phyloP scores from a whole-genome alignment of 2,797 vertebrate genomes.

The Pelobates cultripes region DNA sequence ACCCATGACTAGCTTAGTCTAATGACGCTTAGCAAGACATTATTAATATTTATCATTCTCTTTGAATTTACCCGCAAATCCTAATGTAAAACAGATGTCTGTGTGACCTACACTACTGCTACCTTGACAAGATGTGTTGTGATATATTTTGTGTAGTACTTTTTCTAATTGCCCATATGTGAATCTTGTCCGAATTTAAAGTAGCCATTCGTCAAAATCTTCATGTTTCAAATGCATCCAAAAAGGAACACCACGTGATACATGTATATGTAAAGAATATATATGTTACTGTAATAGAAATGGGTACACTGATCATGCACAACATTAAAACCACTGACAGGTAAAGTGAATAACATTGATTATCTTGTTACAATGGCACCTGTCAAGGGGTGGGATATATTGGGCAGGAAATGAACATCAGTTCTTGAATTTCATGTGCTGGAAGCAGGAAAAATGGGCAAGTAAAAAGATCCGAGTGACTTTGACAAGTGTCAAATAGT shows the following conservation, averaged over 20 bases:
- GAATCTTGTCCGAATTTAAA: neutral
- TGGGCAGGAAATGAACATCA: too few relatives aligned
- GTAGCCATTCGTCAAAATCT: constrained; percentile 20
- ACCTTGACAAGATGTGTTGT: constrained; percentile 7
- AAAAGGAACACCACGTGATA: neutral
- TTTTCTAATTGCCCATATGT: neutral
- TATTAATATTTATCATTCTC: constrained; percentile 3
- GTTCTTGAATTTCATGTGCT: too few relatives aligned
- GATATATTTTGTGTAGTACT: constrained; percentile 24
- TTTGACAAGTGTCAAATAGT: too few relatives aligned
- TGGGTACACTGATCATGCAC: too few relatives aligned
- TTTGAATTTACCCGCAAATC: neutral
- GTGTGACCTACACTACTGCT: constrained; percentile 17
- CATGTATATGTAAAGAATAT: too few relatives aligned
- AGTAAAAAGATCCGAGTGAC: too few relatives aligned
- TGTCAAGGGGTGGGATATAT: too few relatives aligned
- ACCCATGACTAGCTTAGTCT: constrained; percentile 2
- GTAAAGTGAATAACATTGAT: too few relatives aligned
- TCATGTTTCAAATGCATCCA: neutral
- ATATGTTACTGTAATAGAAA: too few relatives aligned
- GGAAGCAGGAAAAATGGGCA: too few relatives aligned
- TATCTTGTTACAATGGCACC: too few relatives aligned
- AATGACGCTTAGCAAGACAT: constrained; percentile 37
- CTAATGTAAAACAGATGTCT: constrained; percentile 39
- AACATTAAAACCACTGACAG: too few relatives aligned